A percentile compares a stretch with the other conserved stretches of the same genome.
These are phyloP conservation scores for Ricordea florida DNA, from an alignment of 92 coral and sea anemone species.

Conservation along the genomic window DNA sequence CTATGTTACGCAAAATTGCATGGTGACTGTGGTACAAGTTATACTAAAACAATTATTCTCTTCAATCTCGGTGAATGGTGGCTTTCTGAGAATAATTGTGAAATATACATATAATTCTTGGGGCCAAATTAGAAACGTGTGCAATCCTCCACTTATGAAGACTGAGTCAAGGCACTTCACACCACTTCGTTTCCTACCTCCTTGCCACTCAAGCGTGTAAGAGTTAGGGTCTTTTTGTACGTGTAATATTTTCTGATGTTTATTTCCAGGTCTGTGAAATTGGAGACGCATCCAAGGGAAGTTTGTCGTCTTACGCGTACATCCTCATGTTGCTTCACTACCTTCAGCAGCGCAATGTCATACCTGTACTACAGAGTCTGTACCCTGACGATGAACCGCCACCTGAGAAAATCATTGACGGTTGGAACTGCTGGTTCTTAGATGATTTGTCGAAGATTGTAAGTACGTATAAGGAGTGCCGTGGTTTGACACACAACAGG, in stretches of 20 bases:
- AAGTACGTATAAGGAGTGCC: slow-evolving; percentile 22
- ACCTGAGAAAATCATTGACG: slow-evolving; percentile 75
- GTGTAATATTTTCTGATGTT: background rate
- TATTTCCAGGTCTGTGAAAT: slow-evolving; percentile 86
- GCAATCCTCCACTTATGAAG: no score
- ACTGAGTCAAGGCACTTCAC: background rate
- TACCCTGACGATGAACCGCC: slow-evolving; percentile 36
- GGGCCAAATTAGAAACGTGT: no score
- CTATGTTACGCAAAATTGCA: no score
- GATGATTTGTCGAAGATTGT: slow-evolving; percentile 75
- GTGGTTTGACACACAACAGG: no score
- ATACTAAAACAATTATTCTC: no score
- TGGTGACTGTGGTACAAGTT: no score
- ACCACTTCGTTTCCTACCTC: background rate
- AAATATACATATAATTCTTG: no score
- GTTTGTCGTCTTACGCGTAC: slow-evolving; percentile 94
- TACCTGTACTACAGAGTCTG: slow-evolving; percentile 89
- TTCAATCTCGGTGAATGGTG: no score
- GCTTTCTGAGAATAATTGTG: no score
- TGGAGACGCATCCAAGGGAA: slow-evolving; percentile 98
- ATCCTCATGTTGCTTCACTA: slow-evolving; percentile 93
- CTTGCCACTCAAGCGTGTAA: background rate
- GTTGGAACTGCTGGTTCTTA: slow-evolving; percentile 96
- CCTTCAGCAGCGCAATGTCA: slow-evolving; percentile 80
- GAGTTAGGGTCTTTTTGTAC: background rate